phyloP scores from a whole-genome alignment of 2,113 vertebrate species.

The Meleagris gallopavo region DNA sequence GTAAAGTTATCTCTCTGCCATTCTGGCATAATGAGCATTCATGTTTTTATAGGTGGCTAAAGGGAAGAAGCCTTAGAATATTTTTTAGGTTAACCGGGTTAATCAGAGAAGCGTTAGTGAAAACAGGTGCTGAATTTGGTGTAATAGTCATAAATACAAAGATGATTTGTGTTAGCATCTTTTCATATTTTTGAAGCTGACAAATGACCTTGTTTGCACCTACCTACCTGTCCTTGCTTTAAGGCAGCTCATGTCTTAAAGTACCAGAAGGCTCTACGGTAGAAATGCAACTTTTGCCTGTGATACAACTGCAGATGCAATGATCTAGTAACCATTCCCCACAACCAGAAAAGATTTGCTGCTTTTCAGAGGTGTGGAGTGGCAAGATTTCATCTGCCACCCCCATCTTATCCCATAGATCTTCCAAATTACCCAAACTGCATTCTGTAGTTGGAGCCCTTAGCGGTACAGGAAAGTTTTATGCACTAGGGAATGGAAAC shows the following conservation, averaged over 20 bases:
- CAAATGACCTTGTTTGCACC: background rate
- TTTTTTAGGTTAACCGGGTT: background rate
- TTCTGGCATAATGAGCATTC: background rate
- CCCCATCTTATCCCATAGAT: background rate
- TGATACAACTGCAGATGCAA: fast-evolving
- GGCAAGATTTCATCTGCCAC: background rate
- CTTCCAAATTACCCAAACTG: fast-evolving
- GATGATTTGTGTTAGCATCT: background rate
- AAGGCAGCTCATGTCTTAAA: fast-evolving
- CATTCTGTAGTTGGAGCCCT: background rate
- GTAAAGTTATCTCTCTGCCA: background rate
- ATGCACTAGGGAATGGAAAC: background rate
- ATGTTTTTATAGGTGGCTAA: background rate
- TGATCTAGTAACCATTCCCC: background rate
- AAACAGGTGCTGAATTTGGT: background rate
- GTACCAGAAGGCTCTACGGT: background rate
- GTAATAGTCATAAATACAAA: background rate
- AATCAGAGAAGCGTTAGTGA: background rate
- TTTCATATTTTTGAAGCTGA: background rate
- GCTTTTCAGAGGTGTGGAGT: background rate
- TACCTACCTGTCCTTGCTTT: background rate
- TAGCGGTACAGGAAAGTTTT: background rate
- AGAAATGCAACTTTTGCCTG: background rate
- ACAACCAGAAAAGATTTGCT: background rate
- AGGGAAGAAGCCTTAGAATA: background rate